Evolutionary conservation across 2,888 invertebrate genomes (phyloP), one percentile per base, ranked within the genome.

Genomic region (Argyra leucocephala): DNA sequence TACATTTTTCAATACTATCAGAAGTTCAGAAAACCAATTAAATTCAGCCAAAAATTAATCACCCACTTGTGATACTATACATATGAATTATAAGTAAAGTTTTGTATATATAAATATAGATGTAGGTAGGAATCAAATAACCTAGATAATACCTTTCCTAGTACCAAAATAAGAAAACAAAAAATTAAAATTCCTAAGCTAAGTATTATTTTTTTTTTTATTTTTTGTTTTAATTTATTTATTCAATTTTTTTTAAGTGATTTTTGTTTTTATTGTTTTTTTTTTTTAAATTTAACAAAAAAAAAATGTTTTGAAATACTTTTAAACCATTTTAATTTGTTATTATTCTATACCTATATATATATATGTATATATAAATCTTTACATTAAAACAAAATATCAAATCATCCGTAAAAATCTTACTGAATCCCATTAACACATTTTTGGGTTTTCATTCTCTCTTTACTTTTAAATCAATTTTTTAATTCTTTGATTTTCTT

Each of bases 391-490:
- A 48, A 48, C 1, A 48, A 48, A 48, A 3, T 48, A 48, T 48
- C 15, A 48, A 48, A 48, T 48, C 48, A 48, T 48, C 48, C 48
- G n/a, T 48, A n/a, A 48, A 48, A n/a, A 48, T 48, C n/a, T 48
- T 48, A 18, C n/a, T 48, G 48, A 48, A 48, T 48, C 48, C 48
- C 48, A 48, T 48, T 48, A 48, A 48, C 48, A 48, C 48, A 48
- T 48, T 48, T 48, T 48, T 48, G 5, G 5, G 12, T 48, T 48
- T 48, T 48, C 18, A 48, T n/a, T 48, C 48, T 15, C 18, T 48
- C 15, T 48, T 48, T 18, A 18, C 5, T 5, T 48, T n/a, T 48
- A n/a, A 48, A 48, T 48, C 48, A 12, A 48, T 48, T 48, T 18
- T 48, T 48, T 48, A 48, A 48, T 48, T 48, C 15, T 48, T 48